Percentiles rank a stretch among this genome's conserved stretches.
phyloP scores from a whole-genome alignment of 2,113 vertebrate species.

The Oreocharis arfaki region DNA sequence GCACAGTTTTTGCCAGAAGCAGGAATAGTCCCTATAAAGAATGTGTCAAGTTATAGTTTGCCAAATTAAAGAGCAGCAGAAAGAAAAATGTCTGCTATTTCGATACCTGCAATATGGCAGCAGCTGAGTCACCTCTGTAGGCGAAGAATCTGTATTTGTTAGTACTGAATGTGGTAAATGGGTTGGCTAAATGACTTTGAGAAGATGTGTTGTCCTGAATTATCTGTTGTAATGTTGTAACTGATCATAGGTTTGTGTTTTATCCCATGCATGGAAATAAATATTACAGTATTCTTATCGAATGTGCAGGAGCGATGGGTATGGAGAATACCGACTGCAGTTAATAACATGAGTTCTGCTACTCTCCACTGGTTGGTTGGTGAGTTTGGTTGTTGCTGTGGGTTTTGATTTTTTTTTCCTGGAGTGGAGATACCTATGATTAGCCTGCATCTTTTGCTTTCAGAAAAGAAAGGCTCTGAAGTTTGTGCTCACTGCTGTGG shows the following conservation, averaged over 20 bases:
- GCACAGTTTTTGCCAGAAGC: neutral
- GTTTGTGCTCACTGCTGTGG: accelerated
- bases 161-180: neutral
- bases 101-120: neutral
- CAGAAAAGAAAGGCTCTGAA: neutral
- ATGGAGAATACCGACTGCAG: neutral
- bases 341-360: neutral
- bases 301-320: accelerated
- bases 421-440: neutral
- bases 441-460: neutral
- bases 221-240: neutral
- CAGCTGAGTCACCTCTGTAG: neutral
- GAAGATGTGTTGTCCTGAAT: neutral
- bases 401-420: neutral
- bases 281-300: neutral
- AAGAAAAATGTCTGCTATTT: neutral
- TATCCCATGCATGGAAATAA: neutral
- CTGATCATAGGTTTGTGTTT: neutral
- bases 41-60: neutral
- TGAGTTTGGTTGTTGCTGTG: neutral
- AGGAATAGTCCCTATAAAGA: neutral
- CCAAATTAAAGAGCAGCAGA: neutral
- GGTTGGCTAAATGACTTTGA: neutral
- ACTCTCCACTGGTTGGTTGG: neutral
- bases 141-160: neutral